Conservation (phyloP, 1,140 invertebrate species). For the Trissolcus basalis region DNA sequence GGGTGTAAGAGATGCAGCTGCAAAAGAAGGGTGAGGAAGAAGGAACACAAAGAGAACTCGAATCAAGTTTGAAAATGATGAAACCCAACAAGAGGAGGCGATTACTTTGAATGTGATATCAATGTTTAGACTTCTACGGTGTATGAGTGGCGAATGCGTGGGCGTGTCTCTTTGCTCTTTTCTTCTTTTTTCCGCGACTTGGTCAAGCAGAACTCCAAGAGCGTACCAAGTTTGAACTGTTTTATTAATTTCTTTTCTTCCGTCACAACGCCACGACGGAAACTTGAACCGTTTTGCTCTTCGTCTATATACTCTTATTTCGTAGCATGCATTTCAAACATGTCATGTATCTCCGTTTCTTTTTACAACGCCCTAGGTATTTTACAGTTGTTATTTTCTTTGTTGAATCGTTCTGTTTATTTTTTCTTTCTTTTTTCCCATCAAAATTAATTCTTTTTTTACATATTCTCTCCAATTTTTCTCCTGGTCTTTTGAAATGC, state of each 20-base stretch:
- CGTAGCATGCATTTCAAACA: slow-evolving; percentile 30
- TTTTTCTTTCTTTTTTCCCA: too few species aligned
- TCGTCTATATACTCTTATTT: slow-evolving; percentile 13
- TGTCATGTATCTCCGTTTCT: slow-evolving; percentile 23
- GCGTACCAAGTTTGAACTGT: slow-evolving; percentile 22
- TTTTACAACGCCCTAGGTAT: slow-evolving; percentile 4
- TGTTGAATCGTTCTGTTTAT: not conserved
- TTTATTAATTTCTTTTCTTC: slow-evolving; percentile 19
- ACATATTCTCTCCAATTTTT: not conserved
- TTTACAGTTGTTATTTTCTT: slow-evolving; percentile 13
- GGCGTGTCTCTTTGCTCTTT: slow-evolving; percentile 60
- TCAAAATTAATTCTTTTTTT: not conserved
- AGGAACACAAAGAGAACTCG: slow-evolving; percentile 56
- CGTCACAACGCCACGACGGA: slow-evolving; percentile 11
- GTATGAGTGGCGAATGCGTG: slow-evolving; percentile 50
- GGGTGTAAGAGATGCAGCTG: slow-evolving; percentile 48
- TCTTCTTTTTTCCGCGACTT: slow-evolving; percentile 56
- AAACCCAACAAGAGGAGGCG: slow-evolving; percentile 53
- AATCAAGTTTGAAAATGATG: slow-evolving; percentile 50
- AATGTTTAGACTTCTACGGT: slow-evolving; percentile 68
- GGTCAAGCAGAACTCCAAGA: slow-evolving; percentile 48
- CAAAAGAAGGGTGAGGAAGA: slow-evolving; percentile 24
- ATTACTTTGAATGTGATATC: slow-evolving; percentile 74
- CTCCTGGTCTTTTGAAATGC: not conserved
- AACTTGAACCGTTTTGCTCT: slow-evolving; percentile 17